Conservation (phyloP, 1,140 invertebrate species). For the Diachasma alloeum region DNA sequence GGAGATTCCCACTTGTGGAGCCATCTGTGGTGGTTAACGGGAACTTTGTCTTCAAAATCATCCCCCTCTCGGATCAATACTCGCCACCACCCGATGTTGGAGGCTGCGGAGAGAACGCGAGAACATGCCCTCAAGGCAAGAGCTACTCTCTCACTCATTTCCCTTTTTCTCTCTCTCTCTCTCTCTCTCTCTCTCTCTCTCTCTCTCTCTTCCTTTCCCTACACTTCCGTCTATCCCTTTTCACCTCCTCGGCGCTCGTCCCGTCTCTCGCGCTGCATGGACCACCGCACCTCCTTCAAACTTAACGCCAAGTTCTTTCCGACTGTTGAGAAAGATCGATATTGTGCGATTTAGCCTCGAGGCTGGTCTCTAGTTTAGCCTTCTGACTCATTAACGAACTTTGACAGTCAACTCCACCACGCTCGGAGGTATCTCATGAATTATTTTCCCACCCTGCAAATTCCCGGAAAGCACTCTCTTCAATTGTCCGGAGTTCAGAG, state of each 20-base stretch:
- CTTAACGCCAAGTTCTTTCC: constrained; percentile 15
- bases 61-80: constrained; percentile 51
- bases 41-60: constrained; percentile 55
- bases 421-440: not conserved
- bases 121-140: constrained; percentile 21
- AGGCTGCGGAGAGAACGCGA: constrained; percentile 23
- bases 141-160: not conserved
- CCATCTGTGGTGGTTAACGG: constrained; percentile 43
- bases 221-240: not conserved
- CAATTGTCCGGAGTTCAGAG: not conserved
- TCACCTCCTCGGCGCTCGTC: too few relatives aligned
- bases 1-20: constrained; percentile 34
- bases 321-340: constrained; percentile 26
- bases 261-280: not conserved
- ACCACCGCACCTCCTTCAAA: constrained; percentile 20
- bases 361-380: constrained; percentile 13
- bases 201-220: not conserved
- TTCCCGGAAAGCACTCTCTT: not conserved
- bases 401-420: constrained; percentile 7
- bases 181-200: not conserved
- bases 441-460: not conserved
- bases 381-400: constrained; percentile 24
- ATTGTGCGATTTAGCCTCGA: constrained; percentile 15
- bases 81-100: constrained; percentile 28
- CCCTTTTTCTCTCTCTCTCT: constrained; percentile 8